Evolutionary conservation across 2,113 vertebrate genomes (phyloP).

Genomic region (Enhydra lutris): DNA sequence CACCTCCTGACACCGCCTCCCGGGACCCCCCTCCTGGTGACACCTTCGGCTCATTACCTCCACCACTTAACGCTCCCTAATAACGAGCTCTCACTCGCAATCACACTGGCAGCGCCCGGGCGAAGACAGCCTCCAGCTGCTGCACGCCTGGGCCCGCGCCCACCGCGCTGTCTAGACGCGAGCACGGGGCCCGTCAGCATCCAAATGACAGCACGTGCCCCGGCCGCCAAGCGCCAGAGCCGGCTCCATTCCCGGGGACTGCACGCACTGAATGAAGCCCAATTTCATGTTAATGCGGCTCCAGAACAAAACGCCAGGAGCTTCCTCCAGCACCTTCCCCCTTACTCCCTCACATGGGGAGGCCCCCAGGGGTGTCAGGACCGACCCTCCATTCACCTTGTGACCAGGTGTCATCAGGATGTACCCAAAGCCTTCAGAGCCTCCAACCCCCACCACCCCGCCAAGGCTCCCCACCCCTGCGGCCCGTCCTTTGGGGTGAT

Average conservation of each 20-base stretch:
- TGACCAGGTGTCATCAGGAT: neutral
- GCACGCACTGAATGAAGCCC: rapidly evolving
- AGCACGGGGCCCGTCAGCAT: neutral
- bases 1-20: neutral
- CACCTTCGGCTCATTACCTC: slow-evolving; percentile 12
- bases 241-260: neutral
- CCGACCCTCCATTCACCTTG: neutral
- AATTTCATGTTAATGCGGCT: neutral
- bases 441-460: neutral
- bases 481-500: neutral
- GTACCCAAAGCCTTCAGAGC: no score
- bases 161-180: neutral
- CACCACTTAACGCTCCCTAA: neutral
- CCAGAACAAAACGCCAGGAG: neutral
- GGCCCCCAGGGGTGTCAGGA: neutral
- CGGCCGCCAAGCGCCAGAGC: neutral
- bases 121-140: neutral
- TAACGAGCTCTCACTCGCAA: neutral
- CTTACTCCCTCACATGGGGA: neutral
- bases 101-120: neutral
- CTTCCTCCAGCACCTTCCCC: neutral
- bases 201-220: neutral
- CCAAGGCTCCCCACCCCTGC: neutral
- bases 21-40: neutral
- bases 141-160: neutral